A percentile compares a stretch with the other conserved stretches of the same genome.
These are phyloP conservation scores for Bombus affinis DNA, from an alignment of 1,140 invertebrate species.

Conservation along the genomic window DNA sequence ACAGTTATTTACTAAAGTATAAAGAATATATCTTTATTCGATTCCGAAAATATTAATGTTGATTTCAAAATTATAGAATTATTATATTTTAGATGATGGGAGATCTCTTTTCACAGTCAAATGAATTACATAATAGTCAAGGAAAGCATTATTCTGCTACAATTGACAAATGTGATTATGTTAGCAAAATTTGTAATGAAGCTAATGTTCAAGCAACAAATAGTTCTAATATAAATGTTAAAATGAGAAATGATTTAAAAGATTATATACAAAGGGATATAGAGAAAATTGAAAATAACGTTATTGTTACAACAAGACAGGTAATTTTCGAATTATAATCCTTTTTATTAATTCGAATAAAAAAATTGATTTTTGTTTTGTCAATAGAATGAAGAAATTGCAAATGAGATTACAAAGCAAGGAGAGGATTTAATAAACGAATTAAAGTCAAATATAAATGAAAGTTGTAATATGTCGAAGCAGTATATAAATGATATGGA, in stretches of 20 bases:
- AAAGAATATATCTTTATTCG: conserved; percentile 10
- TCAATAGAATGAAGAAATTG: conserved; percentile 51
- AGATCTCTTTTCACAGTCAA: conserved; percentile 64
- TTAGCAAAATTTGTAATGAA: conserved; percentile 56
- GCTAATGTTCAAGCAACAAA: conserved; percentile 51
- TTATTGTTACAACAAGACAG: conserved; percentile 64
- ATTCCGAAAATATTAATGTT: neutral
- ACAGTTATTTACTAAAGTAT: conserved; percentile 64
- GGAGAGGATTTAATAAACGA: conserved; percentile 66
- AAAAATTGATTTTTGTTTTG: neutral
- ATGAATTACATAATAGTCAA: conserved; percentile 58
- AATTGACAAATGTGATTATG: conserved; percentile 61
- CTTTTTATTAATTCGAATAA: neutral
- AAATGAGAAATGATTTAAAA: conserved; percentile 57
- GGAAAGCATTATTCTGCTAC: conserved; percentile 50
- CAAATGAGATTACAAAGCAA: conserved; percentile 50
- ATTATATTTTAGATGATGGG: conserved; percentile 68
- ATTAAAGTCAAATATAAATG: conserved; percentile 69
- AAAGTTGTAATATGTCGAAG: conserved; percentile 57
- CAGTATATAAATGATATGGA: conserved; percentile 66
- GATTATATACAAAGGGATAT: conserved; percentile 63
- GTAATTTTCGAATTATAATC: conserved; percentile 58
- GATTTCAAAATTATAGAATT: conserved; percentile 6
- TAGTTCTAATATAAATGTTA: conserved; percentile 43
- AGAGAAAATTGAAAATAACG: conserved; percentile 65